These are phyloP conservation scores for Myiopsitta monachus DNA, from an alignment of 2,113 vertebrate species.

Conservation along the genomic window DNA sequence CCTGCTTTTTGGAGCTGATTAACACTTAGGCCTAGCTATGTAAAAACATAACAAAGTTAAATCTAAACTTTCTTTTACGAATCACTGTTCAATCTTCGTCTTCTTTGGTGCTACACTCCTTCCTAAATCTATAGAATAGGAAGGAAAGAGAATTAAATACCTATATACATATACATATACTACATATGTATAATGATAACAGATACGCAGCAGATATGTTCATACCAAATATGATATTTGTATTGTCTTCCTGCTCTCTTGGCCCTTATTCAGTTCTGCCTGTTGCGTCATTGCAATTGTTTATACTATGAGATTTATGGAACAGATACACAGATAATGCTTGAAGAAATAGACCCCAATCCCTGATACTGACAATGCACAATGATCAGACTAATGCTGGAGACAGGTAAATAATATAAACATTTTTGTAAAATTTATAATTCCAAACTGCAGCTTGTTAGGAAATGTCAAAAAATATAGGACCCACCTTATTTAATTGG, in stretches of 20 bases:
- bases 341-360: not conserved
- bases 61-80: not conserved
- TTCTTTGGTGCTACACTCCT: not conserved
- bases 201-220: not conserved
- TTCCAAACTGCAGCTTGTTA: not conserved
- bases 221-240: not conserved
- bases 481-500: not conserved
- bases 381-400: not conserved
- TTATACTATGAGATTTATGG: not conserved
- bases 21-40: not conserved
- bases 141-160: not conserved
- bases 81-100: not conserved
- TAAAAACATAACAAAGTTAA: conserved; percentile 15
- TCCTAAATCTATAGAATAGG: not conserved
- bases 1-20: not conserved
- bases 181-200: not conserved
- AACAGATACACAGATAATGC: not conserved
- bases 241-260: not conserved
- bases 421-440: not conserved
- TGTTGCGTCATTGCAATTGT: not conserved
- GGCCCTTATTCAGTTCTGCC: not conserved
- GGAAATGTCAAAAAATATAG: not conserved
- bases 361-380: not conserved
- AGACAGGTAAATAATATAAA: not conserved
- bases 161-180: not conserved